These are phyloP conservation scores for Palythoa caribaeorum DNA, from an alignment of 92 coral and sea anemone species.

Conservation along the genomic window DNA sequence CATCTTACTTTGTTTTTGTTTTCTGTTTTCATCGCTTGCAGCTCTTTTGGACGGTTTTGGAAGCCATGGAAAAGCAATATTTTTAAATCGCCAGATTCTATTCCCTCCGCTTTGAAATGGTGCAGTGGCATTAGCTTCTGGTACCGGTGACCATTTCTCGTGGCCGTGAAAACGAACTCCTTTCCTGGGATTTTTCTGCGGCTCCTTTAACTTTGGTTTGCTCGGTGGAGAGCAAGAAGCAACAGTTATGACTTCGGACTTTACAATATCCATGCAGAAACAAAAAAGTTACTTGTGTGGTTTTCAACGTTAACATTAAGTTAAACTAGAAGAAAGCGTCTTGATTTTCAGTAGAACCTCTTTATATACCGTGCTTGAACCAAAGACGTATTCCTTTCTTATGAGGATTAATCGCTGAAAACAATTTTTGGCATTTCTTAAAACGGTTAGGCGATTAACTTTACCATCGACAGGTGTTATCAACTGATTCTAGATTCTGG, in stretches of 20 bases:
- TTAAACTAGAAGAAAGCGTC: background rate
- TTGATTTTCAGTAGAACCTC: background rate
- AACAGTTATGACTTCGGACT: conserved; percentile 62
- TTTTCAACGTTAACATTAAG: background rate
- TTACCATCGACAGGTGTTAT: conserved; percentile 38
- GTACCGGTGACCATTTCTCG: conserved; percentile 31
- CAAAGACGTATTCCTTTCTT: background rate
- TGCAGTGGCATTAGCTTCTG: conserved; percentile 8
- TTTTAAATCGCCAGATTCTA: conserved; percentile 70
- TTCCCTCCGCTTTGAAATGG: conserved; percentile 2
- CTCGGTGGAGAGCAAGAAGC: conserved; percentile 63
- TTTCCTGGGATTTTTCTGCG: conserved; percentile 9
- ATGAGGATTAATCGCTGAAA: background rate
- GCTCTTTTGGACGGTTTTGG: conserved; percentile 69
- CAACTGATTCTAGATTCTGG: conserved; percentile 22
- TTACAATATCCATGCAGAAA: conserved; percentile 58
- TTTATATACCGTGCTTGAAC: background rate
- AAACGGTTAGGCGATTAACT: conserved; percentile 2
- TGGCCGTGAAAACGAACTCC: conserved; percentile 32
- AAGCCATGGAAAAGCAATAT: conserved; percentile 85
- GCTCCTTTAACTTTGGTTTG: conserved; percentile 9
- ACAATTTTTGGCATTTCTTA: background rate
- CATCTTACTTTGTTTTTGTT: background rate
- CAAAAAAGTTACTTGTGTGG: background rate
- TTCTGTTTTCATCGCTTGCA: conserved; percentile 19